Base-by-base conservation (phyloP, 23 tunicate genomes). In the Trididemnum miniatum region DNA sequence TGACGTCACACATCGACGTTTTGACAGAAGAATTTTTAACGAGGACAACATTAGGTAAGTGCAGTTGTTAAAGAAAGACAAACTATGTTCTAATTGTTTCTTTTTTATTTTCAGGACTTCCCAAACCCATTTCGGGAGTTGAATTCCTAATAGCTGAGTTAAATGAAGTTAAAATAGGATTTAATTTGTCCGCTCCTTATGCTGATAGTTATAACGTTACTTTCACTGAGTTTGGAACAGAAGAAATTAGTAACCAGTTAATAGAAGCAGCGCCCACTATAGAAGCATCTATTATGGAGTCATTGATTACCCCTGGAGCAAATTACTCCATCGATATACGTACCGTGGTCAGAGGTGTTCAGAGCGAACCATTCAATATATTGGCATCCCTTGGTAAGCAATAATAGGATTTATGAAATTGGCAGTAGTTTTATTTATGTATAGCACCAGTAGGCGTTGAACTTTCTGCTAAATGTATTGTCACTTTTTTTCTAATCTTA, bases 261-360 rank as follows among this genome's bases (percentile, higher is more conserved):
- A n/a, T 71, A 12, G 2, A 15, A 12, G 76, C 39, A 5, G 3
- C 76, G 28, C 76, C 76, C 3, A 12, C n/a, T 7, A 71, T 71
- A 15, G 12, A 28, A 7, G 18, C 12, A 7, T 33, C 37, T 5
- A 33, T 71, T 25, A 71, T 26, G 9, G 76, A 71, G 3, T 7
- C 44, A 7, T 4, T 71, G 15, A 71, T 71, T 71, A 26, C 22
- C n/a, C 80, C 80, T 15, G 80, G 80, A 39, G 31, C 31, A 5
- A 49, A 3, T 7, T 74, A 74, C 60, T 24, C 3, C 23, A 20
- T 74, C 2, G 35, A 22, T 25, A 59, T 74, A 25, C 2, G 22
- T 12, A 74, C 80, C 4, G 35, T 39, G 2, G 62, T 74, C 27
- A 38, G 80, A 40, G 59, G 59, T 3, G 80, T 74, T 40, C 22